Percentiles rank a stretch among this genome's conserved stretches.
These are phyloP conservation scores for Heliconius aoede DNA, from an alignment of 2,888 invertebrate genomes.

Conservation along the genomic window DNA sequence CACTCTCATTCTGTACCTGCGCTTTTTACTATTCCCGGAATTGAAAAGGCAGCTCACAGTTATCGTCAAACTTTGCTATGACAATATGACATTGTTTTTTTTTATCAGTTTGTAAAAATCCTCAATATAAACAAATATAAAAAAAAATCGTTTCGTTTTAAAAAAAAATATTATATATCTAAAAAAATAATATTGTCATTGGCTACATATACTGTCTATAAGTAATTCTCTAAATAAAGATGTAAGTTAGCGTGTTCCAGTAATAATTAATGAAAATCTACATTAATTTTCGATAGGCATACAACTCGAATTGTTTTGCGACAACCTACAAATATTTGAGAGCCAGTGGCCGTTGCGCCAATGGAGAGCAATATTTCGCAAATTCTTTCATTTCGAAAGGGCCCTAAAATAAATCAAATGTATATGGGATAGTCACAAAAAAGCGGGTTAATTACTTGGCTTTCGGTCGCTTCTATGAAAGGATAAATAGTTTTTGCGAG, in stretches of 20 bases:
- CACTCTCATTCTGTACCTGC: slow-evolving; percentile 82
- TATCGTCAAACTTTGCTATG: slow-evolving; percentile 64
- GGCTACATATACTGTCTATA: not conserved
- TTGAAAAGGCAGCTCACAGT: slow-evolving; percentile 53
- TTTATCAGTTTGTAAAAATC: too few species aligned
- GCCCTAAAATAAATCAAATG: slow-evolving; percentile 82
- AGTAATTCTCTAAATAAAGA: not conserved
- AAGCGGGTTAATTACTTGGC: slow-evolving; percentile 79
- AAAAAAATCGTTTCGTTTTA: not conserved
- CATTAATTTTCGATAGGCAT: not conserved
- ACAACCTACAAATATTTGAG: slow-evolving; percentile 56
- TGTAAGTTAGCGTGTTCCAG: not conserved
- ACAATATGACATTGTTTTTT: not conserved
- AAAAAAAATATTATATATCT: not conserved
- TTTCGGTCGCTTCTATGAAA: slow-evolving; percentile 72
- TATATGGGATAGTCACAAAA: slow-evolving; percentile 78
- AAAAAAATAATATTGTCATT: not conserved
- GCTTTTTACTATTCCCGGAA: slow-evolving; percentile 80
- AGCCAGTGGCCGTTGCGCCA: slow-evolving; percentile 59
- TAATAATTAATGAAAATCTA: not conserved
- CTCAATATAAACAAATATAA: not conserved
- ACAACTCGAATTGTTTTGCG: not conserved
- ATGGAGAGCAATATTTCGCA: slow-evolving; percentile 79
- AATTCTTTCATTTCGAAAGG: slow-evolving; percentile 80
- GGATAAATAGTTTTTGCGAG: slow-evolving; percentile 67